Evolutionary conservation across 2,888 invertebrate species (phyloP), one percentile per base, ranked within the genome.

Genomic region (Monochamus alternatus): DNA sequence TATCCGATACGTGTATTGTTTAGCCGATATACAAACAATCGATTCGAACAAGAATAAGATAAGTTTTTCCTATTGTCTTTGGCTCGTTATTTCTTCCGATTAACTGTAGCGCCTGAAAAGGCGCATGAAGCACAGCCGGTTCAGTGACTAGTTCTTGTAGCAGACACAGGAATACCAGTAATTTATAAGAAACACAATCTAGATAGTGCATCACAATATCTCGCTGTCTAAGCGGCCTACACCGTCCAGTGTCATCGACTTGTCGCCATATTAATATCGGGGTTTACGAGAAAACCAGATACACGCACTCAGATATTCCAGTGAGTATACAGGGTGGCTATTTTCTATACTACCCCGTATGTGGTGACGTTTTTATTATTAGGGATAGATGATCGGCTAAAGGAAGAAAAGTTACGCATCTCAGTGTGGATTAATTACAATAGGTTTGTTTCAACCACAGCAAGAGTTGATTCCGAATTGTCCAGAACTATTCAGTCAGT

Each of bases 181-280:
- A 87, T 87, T 87, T 87, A 87, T 87, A 87, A 87, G 86, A 87
- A 87, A 86, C 84, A 85, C 84, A 87, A 87, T 87, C 87, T 86
- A 85, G 87, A 87, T 87, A 85, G 83, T 83, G 87, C 84, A 87
- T 87, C 86, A 87, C 87, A 87, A 88, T 87, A 87, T 87, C 87
- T 87, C 83, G 85, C 84, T 85, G 86, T 86, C 86, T 85, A 82
- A 82, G 84, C 87, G 85, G 85, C 87, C 87, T 87, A 87, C 87
- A 87, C 87, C 84, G 84, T 81, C 80, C 87, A 86, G 87, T 88
- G 87, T 88, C 88, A 88, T 87, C 87, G 88, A 87, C 88, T 87
- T 86, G 87, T 87, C 87, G 86, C 87, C 85, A 86, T 88, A 87
- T 88, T 88, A 87, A 88, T 88, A 88, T 87, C 85, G 84, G 30